These are phyloP conservation scores for Leistus spinibarbis DNA, from an alignment of 2,888 invertebrate species.

Conservation along the genomic window DNA sequence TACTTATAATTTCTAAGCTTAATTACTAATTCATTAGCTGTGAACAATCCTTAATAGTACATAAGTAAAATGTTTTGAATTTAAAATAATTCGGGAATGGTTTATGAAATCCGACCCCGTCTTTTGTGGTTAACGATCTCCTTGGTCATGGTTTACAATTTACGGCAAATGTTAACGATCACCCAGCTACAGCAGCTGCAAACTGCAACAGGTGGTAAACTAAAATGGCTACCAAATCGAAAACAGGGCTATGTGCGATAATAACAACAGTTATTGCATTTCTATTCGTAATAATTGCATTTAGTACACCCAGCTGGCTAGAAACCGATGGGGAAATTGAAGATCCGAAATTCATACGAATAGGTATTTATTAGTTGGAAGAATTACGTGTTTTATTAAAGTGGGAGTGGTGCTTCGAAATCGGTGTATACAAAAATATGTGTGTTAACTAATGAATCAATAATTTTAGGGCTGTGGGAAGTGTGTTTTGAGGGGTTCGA, in stretches of 20 bases:
- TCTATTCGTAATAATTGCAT: constrained; percentile 77
- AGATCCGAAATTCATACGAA: constrained; percentile 78
- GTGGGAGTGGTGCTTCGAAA: constrained; percentile 48
- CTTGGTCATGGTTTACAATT: constrained; percentile 17
- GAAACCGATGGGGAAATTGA: constrained; percentile 78
- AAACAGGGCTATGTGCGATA: constrained; percentile 69
- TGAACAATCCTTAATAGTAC: too few relatives aligned
- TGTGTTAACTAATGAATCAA: constrained; percentile 2
- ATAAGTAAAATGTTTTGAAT: too few relatives aligned
- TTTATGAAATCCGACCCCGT: background rate
- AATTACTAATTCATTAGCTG: too few relatives aligned
- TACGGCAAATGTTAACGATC: background rate
- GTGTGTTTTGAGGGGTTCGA: constrained; percentile 89
- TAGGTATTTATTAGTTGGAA: constrained; percentile 65
- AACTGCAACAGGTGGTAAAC: constrained; percentile 34
- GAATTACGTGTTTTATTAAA: constrained; percentile 27
- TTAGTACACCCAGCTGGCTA: constrained; percentile 88
- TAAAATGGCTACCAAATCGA: constrained; percentile 66
- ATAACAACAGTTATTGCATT: constrained; percentile 70
- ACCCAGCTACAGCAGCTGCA: too few relatives aligned
- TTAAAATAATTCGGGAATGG: too few relatives aligned
- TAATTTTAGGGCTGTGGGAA: constrained; percentile 84
- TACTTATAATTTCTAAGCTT: too few relatives aligned
- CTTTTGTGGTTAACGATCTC: background rate
- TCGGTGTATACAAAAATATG: constrained; percentile 29